Evolutionary conservation across 1,140 invertebrate genomes (phyloP), one percentile per base, ranked within the genome.

Genomic region (Phymorhynchus buccinoides): DNA sequence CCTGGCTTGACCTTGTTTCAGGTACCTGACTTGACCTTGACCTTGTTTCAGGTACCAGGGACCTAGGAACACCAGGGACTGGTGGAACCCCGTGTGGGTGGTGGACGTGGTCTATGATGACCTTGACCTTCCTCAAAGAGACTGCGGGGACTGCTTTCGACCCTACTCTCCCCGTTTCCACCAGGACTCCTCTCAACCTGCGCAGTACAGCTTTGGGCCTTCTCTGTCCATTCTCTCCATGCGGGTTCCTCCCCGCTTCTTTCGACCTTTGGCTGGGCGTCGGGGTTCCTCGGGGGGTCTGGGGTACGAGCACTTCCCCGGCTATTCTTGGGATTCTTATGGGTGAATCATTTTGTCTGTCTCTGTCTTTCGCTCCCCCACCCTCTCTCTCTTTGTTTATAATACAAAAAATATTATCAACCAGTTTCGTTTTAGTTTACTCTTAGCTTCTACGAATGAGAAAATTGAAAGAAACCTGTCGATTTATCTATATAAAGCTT

Each of bases 61-160:
- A n/a, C 75, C 75, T 42, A 42, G 37, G 75, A 78, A 42, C 39
- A 78, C 75, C 37, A 37, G 27, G 75, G 75, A 44, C 75, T 78
- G 75, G 75, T 78, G 75, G 75, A 42, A 42, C 39, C 75, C 39
- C 18, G 27, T 7, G 39, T 9, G 39, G 75, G 3, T n/a, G 3
- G 22, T 39, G 14, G 39, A 78, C 27, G 3, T 44, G 27, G 75
- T 6, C 18, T 42, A 27, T 78, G 39, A 16, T 7, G 37, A 78
- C 30, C n/a, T n/a, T n/a, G 68, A 9, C 16, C 7, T 71, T 35
- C 68, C 68, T 37, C 30, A 71, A 2, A 32, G 30, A 27, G 68
- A 37, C 68, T 71, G 68, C 27, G 35, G 30, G 2, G 30, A 71
- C 68, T 71, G 68, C 35, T 37, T 71, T 14, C 68, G 7, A 9